Evolutionary conservation across 1,140 invertebrate species (phyloP).

Genomic region (Musca vetustissima): DNA sequence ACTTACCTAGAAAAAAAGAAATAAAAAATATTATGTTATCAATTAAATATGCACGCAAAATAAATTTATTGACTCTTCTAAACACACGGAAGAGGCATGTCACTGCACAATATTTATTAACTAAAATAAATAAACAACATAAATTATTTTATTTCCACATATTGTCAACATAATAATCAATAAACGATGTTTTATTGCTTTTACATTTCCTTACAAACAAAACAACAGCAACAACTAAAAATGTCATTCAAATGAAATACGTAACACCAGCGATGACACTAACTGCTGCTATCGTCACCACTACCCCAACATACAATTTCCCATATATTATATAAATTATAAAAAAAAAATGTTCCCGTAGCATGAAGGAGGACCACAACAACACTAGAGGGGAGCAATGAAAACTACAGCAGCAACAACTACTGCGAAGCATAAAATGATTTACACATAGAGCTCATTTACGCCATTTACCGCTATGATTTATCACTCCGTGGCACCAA

Average conservation of each 20-base stretch:
- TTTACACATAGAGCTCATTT: constrained; percentile 22
- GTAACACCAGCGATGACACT: not conserved
- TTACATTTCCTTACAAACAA: not conserved
- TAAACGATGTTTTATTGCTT: too few relatives aligned
- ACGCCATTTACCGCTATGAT: constrained; percentile 17
- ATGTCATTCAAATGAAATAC: not conserved
- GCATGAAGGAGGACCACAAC: too few relatives aligned
- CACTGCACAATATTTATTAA: too few relatives aligned
- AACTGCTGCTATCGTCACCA: not conserved
- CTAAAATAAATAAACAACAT: not conserved
- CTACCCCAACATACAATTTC: not conserved
- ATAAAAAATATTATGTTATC: too few relatives aligned
- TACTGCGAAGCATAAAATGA: not conserved
- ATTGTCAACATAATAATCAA: too few relatives aligned
- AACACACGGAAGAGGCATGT: too few relatives aligned
- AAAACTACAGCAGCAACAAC: not conserved
- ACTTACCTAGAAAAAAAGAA: too few relatives aligned
- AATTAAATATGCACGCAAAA: too few relatives aligned
- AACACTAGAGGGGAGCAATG: not conserved
- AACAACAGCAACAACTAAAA: not conserved
- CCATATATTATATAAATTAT: too few relatives aligned
- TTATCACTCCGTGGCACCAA: constrained; percentile 5
- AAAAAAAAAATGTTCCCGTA: too few relatives aligned
- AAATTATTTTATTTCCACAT: not conserved
- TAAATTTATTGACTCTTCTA: too few relatives aligned